Base-by-base conservation (phyloP, 2,888 invertebrate species). In the Leptinotarsa rubiginosa region DNA sequence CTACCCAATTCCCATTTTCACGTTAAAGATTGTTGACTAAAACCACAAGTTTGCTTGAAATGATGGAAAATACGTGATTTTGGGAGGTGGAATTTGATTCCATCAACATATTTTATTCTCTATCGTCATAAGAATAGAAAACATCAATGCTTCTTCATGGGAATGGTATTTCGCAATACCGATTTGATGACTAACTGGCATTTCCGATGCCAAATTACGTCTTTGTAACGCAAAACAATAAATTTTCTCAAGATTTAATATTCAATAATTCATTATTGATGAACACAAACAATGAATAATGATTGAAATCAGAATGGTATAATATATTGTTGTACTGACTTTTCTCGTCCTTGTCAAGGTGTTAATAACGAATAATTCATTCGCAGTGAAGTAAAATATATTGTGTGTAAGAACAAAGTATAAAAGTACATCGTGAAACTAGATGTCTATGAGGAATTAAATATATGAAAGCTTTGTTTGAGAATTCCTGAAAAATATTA, bases 211-310 rank as follows among this genome's bases (percentile, higher is more conserved):
- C 16, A 62, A 15, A 62, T 62, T 31, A 62, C 62, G n/a, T 62
- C 62, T 62, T 31, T 13, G 18, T 41, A 62, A 16, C 41, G 16
- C 31, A 62, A n/a, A 41, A 16, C 5, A 16, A 62, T 18, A 31
- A 2, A 20, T 31, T 62, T 62, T 62, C n/a, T 12, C n/a, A 15
- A 62, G 2, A 41, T 62, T 16, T n/a, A 62, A 31, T 31, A 31
- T 62, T 25, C 62, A 62, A 13, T 62, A 25, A 31, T 16, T 31
- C 16, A 62, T 62, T 62, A 62, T 31, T 62, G n/a, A 62, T 62
- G 31, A 62, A 31, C 12, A 41, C 15, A 7, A 62, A 31, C 41
- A 62, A 31, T 62, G 41, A 31, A 41, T 62, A 62, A 62, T 56
- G 20, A 56, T 22, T 12, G 13, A 56, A 56, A 56, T 56, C 20